phyloP scores from a whole-genome alignment of 2,113 vertebrate species.

The Alexandromys fortis region DNA sequence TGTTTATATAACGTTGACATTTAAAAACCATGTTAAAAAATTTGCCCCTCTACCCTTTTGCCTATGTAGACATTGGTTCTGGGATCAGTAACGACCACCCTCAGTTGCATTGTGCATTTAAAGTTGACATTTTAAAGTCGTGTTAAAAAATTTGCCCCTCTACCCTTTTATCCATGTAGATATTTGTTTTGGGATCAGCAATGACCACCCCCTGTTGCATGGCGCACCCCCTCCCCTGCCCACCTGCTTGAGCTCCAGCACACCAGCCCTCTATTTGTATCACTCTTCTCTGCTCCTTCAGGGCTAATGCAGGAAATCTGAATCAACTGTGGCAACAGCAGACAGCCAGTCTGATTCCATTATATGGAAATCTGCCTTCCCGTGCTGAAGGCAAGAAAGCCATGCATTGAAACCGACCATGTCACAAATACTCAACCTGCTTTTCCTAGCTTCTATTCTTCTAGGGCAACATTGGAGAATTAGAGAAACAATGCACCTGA shows the following conservation, averaged over 20 bases:
- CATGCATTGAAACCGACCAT: background rate
- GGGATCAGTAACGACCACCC: background rate
- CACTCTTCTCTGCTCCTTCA: background rate
- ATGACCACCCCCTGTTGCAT: background rate
- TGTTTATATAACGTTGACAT: background rate
- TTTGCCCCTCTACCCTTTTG: background rate
- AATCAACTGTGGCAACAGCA: constrained; percentile 24
- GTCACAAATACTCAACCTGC: background rate
- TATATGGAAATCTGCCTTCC: background rate
- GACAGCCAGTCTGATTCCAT: background rate
- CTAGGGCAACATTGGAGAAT: background rate
- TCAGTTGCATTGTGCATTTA: background rate
- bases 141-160: background rate
- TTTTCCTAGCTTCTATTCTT: background rate
- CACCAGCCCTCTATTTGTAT: background rate
- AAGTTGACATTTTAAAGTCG: background rate
- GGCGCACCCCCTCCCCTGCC: background rate
- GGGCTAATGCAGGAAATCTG: constrained; percentile 3
- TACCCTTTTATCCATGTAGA: background rate
- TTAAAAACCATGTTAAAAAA: background rate
- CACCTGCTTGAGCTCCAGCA: background rate
- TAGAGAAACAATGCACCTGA: background rate
- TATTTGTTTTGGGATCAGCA: background rate
- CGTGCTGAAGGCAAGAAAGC: background rate
- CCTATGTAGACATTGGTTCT: background rate